These are phyloP conservation scores for Silurus aristotelis DNA, from an alignment of 2,797 vertebrate genomes.

Conservation along the genomic window DNA sequence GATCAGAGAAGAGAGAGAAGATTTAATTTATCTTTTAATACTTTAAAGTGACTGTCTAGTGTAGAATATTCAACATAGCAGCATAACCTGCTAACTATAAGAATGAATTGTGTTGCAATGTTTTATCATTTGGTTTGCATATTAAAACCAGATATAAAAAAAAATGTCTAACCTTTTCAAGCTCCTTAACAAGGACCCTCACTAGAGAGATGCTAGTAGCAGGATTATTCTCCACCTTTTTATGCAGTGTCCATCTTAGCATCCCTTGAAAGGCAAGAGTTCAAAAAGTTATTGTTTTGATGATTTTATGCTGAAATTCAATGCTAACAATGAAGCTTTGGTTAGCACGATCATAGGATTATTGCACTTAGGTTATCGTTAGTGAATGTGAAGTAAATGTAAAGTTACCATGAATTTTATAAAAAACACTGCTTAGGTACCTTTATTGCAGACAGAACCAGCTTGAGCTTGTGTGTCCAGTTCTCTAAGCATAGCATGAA, in stretches of 20 bases:
- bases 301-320: not conserved
- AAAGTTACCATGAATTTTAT: not conserved
- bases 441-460: constrained; percentile 72
- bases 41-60: too few species aligned
- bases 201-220: constrained; percentile 69
- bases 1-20: too few species aligned
- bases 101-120: not conserved
- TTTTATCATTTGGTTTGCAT: not conserved
- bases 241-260: constrained; percentile 84
- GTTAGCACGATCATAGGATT: not conserved
- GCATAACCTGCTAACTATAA: not conserved
- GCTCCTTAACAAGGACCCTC: constrained; percentile 78
- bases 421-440: constrained; percentile 57
- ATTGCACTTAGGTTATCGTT: not conserved
- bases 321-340: not conserved
- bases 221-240: constrained; percentile 78
- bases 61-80: too few species aligned
- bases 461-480: constrained; percentile 65
- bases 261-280: constrained; percentile 69
- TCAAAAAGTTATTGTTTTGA: not conserved
- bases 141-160: not conserved
- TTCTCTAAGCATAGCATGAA: constrained; percentile 80
- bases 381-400: not conserved
- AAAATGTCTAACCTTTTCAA: constrained; percentile 76
- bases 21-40: too few species aligned